Percentiles rank a stretch among this genome's conserved stretches.
Conservation (phyloP, 1,140 invertebrate genomes). For the Formica selysi region DNA sequence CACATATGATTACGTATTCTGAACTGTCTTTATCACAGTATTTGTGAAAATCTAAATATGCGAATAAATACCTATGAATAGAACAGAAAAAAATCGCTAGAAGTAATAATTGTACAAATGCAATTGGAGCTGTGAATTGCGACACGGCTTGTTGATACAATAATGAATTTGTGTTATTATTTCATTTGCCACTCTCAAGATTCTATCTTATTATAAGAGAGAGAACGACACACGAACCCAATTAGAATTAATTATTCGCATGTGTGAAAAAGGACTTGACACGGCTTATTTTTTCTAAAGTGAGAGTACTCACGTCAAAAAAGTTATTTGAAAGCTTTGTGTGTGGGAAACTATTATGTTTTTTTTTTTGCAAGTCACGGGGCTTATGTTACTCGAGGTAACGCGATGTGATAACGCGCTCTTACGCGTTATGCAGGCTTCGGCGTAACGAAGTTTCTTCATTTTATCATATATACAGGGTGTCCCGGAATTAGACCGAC, state of each 20-base stretch:
- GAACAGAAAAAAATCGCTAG: not conserved
- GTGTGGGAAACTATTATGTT: not conserved
- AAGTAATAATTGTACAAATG: slow-evolving; percentile 8
- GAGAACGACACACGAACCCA: not conserved
- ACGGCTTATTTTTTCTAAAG: not conserved
- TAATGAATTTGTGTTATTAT: slow-evolving; percentile 2
- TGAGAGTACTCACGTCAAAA: not conserved
- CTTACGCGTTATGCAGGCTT: not conserved
- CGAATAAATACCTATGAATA: not conserved
- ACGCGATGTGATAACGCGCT: slow-evolving; percentile 26
- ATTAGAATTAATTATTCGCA: slow-evolving; percentile 35
- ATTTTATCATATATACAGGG: not conserved
- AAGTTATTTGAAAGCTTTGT: not conserved
- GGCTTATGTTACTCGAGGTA: not conserved
- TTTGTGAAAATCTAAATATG: not conserved
- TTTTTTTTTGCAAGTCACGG: slow-evolving; percentile 42
- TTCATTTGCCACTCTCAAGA: not conserved
- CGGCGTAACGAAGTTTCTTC: slow-evolving; percentile 34
- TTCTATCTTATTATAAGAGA: slow-evolving; percentile 11
- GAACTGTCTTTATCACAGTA: not conserved
- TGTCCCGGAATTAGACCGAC: too few relatives aligned
- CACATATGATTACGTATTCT: not conserved
- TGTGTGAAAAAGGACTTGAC: not conserved
- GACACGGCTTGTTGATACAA: slow-evolving; percentile 34
- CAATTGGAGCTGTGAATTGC: slow-evolving; percentile 9